Base-by-base conservation (phyloP, 2,797 vertebrate genomes). In the Clarias fuscus region DNA sequence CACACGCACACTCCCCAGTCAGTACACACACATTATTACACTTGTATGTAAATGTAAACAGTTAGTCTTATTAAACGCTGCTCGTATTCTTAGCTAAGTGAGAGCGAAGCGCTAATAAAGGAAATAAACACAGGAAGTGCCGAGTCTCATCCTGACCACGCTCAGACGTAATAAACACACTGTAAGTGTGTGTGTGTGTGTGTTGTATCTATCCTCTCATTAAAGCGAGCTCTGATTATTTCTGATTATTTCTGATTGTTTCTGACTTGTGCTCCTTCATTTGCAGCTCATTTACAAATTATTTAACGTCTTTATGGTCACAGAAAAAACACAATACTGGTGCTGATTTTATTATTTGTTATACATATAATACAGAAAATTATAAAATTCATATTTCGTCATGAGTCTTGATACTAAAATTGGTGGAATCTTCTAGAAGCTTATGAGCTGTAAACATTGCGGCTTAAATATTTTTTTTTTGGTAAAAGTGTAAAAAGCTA, bases 111-210 rank as follows among this genome's bases (percentile, higher is more conserved):
- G 18, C 7, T 71, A 40, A 22, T 40, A 40, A 40, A 24, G 70
- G 70, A 71, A 40, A 71, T 22, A 11, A 40, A 37, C 30, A 70
- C 33, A 71, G 70, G 70, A 71, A 40, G 70, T 71, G 70, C 33
- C 33, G 4, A 11, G 20, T 71, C 70, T 71, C 40, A 11, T 71
- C 18, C 37, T 40, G 18, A 71, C 40, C 33, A 18, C 10, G 37
- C 40, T 43, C 40, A 43, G 40, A 43, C 5, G 40, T 43, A 43
- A 43, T 43, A 43, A 43, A 43, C 37, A 37, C 37, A 37, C 37
- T 30, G 64, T 67, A n/a, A 48, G 30, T 65, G 64, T 82, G 64
- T 83, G 40, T 70, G 64, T 76, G 56, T 77, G 48, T 61, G 37
- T 70, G 59, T 68, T 11, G 11, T 43, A 7, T 43, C 7, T 64